These are phyloP conservation scores for Dione juno DNA, from an alignment of 2,888 invertebrate genomes.

Conservation along the genomic window DNA sequence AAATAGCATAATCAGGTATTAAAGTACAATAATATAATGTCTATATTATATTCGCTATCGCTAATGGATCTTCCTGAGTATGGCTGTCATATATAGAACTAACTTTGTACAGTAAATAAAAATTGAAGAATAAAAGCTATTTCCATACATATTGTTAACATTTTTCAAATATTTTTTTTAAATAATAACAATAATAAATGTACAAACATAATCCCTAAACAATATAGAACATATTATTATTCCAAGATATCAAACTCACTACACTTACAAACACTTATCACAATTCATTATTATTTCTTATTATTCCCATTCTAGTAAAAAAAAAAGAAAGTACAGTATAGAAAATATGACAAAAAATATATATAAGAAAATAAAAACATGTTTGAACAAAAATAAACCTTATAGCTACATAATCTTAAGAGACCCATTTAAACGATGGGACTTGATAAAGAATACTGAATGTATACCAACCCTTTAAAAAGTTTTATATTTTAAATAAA, in stretches of 20 bases:
- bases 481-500: background rate
- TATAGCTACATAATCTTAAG: conserved; percentile 1
- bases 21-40: background rate
- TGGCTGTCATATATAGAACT: background rate
- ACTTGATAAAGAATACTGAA: conserved; percentile 36
- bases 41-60: background rate
- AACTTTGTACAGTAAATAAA: conserved; percentile 6
- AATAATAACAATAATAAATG: conserved; percentile 4
- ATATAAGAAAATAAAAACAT: too few relatives aligned
- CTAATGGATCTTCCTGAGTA: background rate
- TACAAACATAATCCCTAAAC: conserved; percentile 17
- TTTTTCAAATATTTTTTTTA: background rate
- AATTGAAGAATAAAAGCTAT: background rate
- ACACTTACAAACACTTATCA: conserved; percentile 53
- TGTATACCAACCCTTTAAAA: conserved; percentile 30
- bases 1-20: background rate
- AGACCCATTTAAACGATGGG: conserved; percentile 24
- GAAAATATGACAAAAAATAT: conserved; percentile 14
- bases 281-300: conserved; percentile 42
- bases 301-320: conserved; percentile 39
- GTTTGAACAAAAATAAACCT: conserved; percentile 6
- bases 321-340: conserved; percentile 6
- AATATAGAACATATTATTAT: conserved; percentile 26
- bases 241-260: conserved; percentile 38
- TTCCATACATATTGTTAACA: background rate